Base-by-base conservation (phyloP, 2,797 vertebrate species). In the Podarcis siculus region DNA sequence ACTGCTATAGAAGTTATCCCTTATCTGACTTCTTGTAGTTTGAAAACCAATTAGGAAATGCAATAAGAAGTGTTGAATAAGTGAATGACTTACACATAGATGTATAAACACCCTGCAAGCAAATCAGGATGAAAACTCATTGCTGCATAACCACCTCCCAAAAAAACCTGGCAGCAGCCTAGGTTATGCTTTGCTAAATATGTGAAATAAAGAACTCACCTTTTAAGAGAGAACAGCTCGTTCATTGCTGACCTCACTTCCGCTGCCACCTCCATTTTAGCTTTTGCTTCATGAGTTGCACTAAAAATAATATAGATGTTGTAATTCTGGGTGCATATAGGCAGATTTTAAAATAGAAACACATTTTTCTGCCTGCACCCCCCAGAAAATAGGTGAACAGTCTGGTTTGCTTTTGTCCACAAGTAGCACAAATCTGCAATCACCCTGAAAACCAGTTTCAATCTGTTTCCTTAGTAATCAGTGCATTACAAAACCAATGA, bases 281-380 rank as follows among this genome's bases (percentile, higher is more conserved):
- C 90, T 37, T 96, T 88, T 0, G 95, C 96, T 91, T 95, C 95
- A 35, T 95, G 93, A 12, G 95, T 91, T 84, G 95, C 96, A 15
- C 96, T 97, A 91, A 82, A 92, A 86, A 71, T 32, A 89, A 79
- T 4, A 61, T 30, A 72, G 25, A 39, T 86, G 61, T 8, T 84
- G 58, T 49, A 79, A 86, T 49, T 30, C 3, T 83, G 9, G 25
- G 2, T 23, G 5, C 37, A 17, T 42, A 32, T 49, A 32, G 35
- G 30, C 66, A 83, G 42, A 79, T 72, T 79, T 86, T 58, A 79
- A 86, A 30, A 37, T 61, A 66, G 6, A 75, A 7, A 45, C 21
- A 25, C 10, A 25, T 25, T 3, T 87, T 61, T 32, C 21, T 37
- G 17, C 25, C 39, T 3, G 10, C 45, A 7, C 15, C 58, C 15